A percentile compares a stretch with the other conserved stretches of the same genome.
These are phyloP conservation scores for Helicoverpa zea DNA, from an alignment of 1,140 invertebrate species.

Conservation along the genomic window DNA sequence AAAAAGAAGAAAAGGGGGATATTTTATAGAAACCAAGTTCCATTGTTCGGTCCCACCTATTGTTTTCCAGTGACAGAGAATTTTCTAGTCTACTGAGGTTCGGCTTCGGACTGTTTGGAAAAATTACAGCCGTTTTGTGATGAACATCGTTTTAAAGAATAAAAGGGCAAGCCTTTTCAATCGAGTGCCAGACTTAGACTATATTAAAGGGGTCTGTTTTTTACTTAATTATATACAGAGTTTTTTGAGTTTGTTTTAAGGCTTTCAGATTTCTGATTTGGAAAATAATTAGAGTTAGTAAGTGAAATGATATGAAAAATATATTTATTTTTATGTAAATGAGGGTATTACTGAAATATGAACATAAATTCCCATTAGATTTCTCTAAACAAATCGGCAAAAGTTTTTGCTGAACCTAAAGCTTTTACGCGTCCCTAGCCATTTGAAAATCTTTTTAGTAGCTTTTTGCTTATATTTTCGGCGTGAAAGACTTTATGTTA, in stretches of 20 bases:
- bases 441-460: constrained; percentile 12
- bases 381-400: not conserved
- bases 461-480: not conserved
- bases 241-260: no score
- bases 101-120: constrained; percentile 29
- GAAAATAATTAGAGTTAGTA: no score
- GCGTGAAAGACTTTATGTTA: not conserved
- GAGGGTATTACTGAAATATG: not conserved
- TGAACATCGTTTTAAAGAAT: constrained; percentile 24
- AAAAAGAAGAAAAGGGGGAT: constrained; percentile 39
- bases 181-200: not conserved
- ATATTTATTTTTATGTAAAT: not conserved
- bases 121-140: constrained; percentile 17
- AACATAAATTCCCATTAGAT: not conserved
- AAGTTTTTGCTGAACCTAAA: constrained; percentile 21
- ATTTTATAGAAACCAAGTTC: constrained; percentile 26
- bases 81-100: constrained; percentile 42
- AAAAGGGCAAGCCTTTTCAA: constrained; percentile 12
- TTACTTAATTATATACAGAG: not conserved
- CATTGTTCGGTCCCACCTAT: constrained; percentile 30
- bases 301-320: no score
- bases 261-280: no score
- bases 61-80: constrained; percentile 42
- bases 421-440: not conserved
- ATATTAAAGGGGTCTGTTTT: not conserved